Conservation (phyloP, 2,888 invertebrate genomes). For the Lasioglossum zephyrum region DNA sequence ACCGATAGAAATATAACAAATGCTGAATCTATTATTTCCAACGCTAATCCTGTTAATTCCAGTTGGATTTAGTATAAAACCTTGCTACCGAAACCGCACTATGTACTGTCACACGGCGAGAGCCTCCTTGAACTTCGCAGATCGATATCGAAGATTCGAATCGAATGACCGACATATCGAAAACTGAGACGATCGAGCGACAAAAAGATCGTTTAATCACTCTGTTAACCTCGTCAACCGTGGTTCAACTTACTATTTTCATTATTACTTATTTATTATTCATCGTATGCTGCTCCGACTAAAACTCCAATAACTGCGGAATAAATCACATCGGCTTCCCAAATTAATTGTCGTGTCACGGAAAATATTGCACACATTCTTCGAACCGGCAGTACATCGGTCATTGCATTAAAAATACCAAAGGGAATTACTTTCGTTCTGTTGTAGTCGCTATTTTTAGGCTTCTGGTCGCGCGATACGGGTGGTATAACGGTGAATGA, state of each 20-base stretch:
- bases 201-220: neutral
- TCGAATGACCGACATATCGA: neutral
- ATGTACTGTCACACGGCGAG: neutral
- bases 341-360: neutral
- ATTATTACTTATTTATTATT: neutral
- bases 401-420: conserved; percentile 38
- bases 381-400: neutral
- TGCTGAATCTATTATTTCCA: neutral
- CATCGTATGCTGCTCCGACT: neutral
- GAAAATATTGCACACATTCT: neutral
- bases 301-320: neutral
- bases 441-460: conserved; percentile 67
- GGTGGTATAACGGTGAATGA: conserved; percentile 71
- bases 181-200: neutral
- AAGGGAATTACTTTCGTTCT: conserved; percentile 64
- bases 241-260: neutral
- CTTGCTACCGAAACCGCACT: neutral
- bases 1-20: neutral
- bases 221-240: neutral
- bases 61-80: neutral
- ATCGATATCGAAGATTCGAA: conserved; percentile 6
- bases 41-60: neutral
- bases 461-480: conserved; percentile 62
- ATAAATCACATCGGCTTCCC: neutral
- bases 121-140: neutral